phyloP scores from a whole-genome alignment of 2,113 vertebrate species.

The human region DNA sequence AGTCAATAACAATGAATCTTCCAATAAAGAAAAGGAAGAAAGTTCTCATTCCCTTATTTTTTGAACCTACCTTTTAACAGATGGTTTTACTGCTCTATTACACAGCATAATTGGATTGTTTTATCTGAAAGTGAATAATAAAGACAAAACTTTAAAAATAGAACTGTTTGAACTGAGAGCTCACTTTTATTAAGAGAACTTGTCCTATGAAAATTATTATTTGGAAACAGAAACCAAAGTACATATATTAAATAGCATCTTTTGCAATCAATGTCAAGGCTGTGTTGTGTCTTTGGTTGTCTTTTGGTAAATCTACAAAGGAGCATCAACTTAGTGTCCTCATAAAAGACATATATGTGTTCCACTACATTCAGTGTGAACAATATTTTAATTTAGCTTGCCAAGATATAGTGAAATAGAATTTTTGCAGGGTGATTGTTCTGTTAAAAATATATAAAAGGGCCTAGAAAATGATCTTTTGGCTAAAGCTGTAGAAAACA shows the following conservation, averaged over 20 bases:
- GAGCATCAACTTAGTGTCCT: not conserved
- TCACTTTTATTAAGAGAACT: not conserved
- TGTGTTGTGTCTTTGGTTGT: not conserved
- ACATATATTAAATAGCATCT: not conserved
- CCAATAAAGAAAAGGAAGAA: not conserved
- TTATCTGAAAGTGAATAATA: not conserved
- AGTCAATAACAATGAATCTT: not conserved
- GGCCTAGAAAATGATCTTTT: not conserved
- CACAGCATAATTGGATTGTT: not conserved
- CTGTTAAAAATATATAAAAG: not conserved
- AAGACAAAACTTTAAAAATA: not conserved
- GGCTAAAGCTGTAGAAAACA: not conserved
- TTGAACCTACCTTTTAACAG: not conserved
- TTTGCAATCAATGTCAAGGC: slow-evolving; percentile 28
- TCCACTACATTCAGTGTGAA: not conserved
- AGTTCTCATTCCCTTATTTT: not conserved
- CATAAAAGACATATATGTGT: not conserved
- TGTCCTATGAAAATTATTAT: not conserved
- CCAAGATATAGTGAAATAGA: not conserved
- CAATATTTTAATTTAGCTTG: not conserved
- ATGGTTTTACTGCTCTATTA: not conserved
- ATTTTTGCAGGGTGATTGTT: not conserved
- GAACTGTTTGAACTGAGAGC: not conserved
- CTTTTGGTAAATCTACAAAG: not conserved
- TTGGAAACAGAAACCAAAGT: not conserved